Base-by-base conservation (phyloP, 1,140 invertebrate genomes). In the Macrosteles quadrilineatus region DNA sequence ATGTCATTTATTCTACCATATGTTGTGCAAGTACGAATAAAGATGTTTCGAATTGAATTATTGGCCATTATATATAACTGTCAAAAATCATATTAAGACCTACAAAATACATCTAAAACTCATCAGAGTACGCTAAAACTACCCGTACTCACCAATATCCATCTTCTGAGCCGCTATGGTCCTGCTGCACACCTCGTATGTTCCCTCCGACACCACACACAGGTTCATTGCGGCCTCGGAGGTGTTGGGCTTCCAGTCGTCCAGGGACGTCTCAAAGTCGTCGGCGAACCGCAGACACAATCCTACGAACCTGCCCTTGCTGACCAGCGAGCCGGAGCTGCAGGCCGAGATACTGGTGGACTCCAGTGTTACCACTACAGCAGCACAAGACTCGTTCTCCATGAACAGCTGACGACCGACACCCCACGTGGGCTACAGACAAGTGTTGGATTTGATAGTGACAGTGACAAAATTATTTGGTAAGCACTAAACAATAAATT, bases 161-260 rank as follows among this genome's bases (percentile, higher is more conserved):
- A 85, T 82, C 77, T 87, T 89, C 77, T 91, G 91, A 36, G 91
- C 89, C 3, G 92, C 91, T 32, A 93, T 87, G 1, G 96, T 98
- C 71, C 93, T 85, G 71, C 95, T 97, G 81, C 96, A 98, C 0
- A 98, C 94, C 85, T 98, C 96, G 79, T 98, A 98, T 11, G 96
- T 98, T 29, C 97, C 97, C 81, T 98, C 95, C n/a, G 95, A 97
- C 6, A 99, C 97, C 57, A 95, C 90, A 80, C 96, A 98, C 27
- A 97, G 87, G 83, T 99, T 99, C 92, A 96, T 95, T 11, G 88
- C 85, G 9, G 72, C 32, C 77, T 96, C 93, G 32, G 83, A 87
- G 76, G 89, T 87, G 76, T 95, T 91, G 4, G 97, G 97, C 81
- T 98, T 98, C 97, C 97, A 98, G 79, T 98, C 96, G 79, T 98